Evolutionary conservation across 2,797 vertebrate species (phyloP).

Genomic region (Oreortyx pictus): DNA sequence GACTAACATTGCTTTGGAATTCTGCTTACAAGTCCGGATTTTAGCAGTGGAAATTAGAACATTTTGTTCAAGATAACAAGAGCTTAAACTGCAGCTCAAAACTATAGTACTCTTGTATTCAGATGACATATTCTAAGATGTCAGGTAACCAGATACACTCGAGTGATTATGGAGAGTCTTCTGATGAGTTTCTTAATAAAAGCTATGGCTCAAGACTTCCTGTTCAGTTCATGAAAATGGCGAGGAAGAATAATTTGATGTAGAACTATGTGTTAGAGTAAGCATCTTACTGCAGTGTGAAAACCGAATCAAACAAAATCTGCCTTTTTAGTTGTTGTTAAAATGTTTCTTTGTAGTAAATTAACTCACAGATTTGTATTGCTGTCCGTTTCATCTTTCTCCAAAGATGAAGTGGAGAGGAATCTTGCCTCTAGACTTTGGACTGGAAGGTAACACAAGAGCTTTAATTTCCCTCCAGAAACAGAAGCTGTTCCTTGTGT

Average conservation of each 20-base stretch:
- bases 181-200: not conserved
- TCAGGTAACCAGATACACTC: not conserved
- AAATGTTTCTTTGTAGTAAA: not conserved
- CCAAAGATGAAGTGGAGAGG: not conserved
- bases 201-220: no score
- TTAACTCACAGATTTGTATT: not conserved
- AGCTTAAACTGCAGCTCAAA: not conserved
- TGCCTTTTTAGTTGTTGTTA: not conserved
- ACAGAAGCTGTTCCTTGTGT: not conserved
- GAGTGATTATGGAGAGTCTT: not conserved
- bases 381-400: not conserved
- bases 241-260: not conserved
- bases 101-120: not conserved
- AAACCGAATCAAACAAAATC: not conserved
- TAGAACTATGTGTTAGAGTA: not conserved
- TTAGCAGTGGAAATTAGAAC: not conserved
- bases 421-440: not conserved
- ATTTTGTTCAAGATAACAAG: not conserved
- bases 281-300: not conserved
- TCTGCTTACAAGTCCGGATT: not conserved
- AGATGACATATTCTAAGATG: not conserved
- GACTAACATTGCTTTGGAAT: not conserved
- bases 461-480: not conserved
- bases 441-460: not conserved
- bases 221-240: not conserved